These are phyloP conservation scores for Puntigrus tetrazona DNA, from an alignment of 2,113 vertebrate species.

Conservation along the genomic window DNA sequence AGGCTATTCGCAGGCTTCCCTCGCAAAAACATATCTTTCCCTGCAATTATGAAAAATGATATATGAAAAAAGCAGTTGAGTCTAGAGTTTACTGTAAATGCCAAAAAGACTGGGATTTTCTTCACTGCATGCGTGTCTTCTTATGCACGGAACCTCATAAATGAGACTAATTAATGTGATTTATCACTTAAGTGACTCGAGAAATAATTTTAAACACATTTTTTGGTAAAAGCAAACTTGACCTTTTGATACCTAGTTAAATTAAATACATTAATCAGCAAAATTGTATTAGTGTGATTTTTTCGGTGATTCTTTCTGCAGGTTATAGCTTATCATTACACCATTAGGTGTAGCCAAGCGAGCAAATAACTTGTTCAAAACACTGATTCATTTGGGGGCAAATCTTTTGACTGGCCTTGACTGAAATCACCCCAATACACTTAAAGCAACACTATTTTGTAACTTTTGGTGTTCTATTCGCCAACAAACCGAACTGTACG, in stretches of 20 bases:
- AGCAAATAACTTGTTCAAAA: background rate
- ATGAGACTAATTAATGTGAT: conserved; percentile 18
- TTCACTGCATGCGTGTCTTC: background rate
- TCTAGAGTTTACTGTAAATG: conserved; percentile 3
- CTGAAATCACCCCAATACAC: background rate
- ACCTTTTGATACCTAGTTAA: background rate
- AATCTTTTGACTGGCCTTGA: background rate
- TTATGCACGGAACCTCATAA: background rate
- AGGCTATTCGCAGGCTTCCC: conserved; percentile 9
- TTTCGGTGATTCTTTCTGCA: background rate
- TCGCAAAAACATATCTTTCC: conserved; percentile 27
- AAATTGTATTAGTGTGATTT: background rate
- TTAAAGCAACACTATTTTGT: too few species aligned
- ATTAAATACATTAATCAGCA: conserved; percentile 44
- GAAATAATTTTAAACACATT: conserved; percentile 5
- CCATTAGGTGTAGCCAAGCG: background rate
- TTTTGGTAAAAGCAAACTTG: conserved; percentile 15
- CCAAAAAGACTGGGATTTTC: conserved; percentile 4
- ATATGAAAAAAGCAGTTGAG: background rate
- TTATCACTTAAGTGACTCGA: conserved; percentile 23
- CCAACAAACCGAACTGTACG: too few species aligned
- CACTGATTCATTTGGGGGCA: background rate
- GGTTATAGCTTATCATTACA: background rate
- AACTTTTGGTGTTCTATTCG: too few species aligned
- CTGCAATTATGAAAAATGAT: conserved; percentile 38